Evolutionary conservation across 2,888 invertebrate genomes (phyloP), one percentile per base, ranked within the genome.

Genomic region (Tortrix viridana): DNA sequence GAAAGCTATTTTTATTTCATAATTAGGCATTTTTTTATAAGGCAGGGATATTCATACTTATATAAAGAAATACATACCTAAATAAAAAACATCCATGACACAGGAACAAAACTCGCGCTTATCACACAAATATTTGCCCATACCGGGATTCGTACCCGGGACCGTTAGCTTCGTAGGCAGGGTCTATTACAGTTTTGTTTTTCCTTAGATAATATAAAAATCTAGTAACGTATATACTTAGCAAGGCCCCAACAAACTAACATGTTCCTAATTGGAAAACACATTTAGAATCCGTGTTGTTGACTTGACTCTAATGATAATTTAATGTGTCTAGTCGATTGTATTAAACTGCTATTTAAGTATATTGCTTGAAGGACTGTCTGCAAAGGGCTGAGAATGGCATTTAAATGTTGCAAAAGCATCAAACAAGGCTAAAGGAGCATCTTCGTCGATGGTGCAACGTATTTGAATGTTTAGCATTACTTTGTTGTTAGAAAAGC

Each of bases 381-480:
- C 32, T 4, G 37, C 19, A 62, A 62, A 62, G 56, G 56, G 62
- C 55, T 61, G n/a, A 48, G 49, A 19, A 37, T 60, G 65, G 60
- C 65, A 65, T 65, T 65, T 65, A 52, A 23, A 38, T 18, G 22
- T 60, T 56, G 60, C 60, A 60, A 60, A 50, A 60, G 22, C 32
- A 48, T 41, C 23, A 47, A 53, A 44, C 49, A 55, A 50, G 64
- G 64, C 48, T 59, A 50, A 47, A 64, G 64, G 66, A 64, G 66
- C 66, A 60, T 64, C 64, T 53, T 64, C 20, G 52, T 22, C 38
- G 52, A 57, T 67, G 61, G 55, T 59, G 65, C 55, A 61, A 60
- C 46, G 50, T 26, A 56, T 57, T 46, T 46, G 46, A 62, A 60
- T 55, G 60, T 44, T 16, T 26, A 49, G 54, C 37, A 41, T 55